Conservation (phyloP, 1,140 invertebrate species). For the Arctopsyche grandis region DNA sequence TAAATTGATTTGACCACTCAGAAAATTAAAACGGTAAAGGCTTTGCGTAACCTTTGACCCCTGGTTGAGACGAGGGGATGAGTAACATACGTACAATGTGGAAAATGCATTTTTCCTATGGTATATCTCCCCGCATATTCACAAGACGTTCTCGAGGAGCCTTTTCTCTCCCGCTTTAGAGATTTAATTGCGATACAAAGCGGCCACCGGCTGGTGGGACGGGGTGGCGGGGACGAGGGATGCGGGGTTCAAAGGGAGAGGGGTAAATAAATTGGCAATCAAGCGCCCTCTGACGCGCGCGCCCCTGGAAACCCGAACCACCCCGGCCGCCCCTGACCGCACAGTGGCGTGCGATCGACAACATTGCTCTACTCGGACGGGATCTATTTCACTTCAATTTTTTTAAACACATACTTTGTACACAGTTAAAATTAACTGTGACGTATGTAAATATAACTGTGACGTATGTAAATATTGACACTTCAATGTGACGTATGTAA, state of each 20-base stretch:
- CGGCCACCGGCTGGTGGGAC: conserved; percentile 38
- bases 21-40: no score
- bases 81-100: not conserved
- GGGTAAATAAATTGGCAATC: conserved; percentile 55
- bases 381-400: not conserved
- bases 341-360: not conserved
- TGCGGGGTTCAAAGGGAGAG: conserved; percentile 11
- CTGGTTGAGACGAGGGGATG: not conserved
- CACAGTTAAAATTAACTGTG: not conserved
- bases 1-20: no score
- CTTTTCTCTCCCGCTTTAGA: conserved; percentile 46
- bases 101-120: conserved; percentile 29
- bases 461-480: not conserved
- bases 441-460: not conserved
- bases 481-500: not conserved
- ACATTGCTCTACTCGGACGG: not conserved
- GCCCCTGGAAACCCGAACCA: conserved; percentile 16
- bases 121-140: conserved; percentile 3
- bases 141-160: conserved; percentile 42
- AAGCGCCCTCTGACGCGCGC: conserved; percentile 53
- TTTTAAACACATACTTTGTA: not conserved
- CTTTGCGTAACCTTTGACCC: no score
- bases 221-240: conserved; percentile 24
- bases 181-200: conserved; percentile 54
- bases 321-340: conserved; percentile 16